Percentiles rank a stretch among this genome's conserved stretches.
Evolutionary conservation across 37 sponge, comb jelly and placozoan genomes (phyloP).

Genomic region (Halichondria panicea): DNA sequence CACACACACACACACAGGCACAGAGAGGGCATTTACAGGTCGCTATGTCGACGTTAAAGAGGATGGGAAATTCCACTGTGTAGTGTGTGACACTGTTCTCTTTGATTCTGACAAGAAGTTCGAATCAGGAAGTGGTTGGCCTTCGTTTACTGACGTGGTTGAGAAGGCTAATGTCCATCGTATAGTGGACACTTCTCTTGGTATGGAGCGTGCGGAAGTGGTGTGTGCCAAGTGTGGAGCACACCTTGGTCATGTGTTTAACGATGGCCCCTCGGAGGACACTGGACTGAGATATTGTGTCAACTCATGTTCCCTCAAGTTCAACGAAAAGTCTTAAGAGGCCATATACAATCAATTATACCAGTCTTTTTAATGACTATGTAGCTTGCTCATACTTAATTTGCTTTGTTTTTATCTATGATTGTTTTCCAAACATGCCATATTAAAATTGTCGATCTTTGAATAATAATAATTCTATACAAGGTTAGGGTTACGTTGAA

Average conservation of each 20-base stretch:
- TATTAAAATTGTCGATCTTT: too few relatives aligned
- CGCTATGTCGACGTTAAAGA: conserved; percentile 50
- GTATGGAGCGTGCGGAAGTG: conserved; percentile 62
- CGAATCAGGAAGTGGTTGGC: conserved; percentile 83
- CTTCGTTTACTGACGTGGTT: conserved; percentile 77
- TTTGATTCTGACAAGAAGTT: conserved; percentile 77
- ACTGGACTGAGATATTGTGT: conserved; percentile 81
- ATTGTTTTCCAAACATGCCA: too few relatives aligned
- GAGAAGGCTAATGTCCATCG: conserved; percentile 45
- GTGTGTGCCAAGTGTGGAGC: conserved; percentile 70
- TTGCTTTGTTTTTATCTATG: too few relatives aligned
- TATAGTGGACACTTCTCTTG: conserved; percentile 56
- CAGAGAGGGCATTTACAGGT: conserved; percentile 47
- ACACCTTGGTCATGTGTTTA: conserved; percentile 84
- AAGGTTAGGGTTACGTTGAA: too few relatives aligned
- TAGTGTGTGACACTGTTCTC: conserved; percentile 70
- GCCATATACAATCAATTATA: too few relatives aligned
- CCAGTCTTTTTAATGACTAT: too few relatives aligned
- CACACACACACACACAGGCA: conserved; percentile 39
- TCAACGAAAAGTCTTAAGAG: not conserved
- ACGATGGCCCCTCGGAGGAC: conserved; percentile 68
- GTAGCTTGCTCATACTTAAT: too few relatives aligned
- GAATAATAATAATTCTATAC: too few relatives aligned
- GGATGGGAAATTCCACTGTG: conserved; percentile 67
- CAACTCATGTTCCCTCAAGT: conserved; percentile 77